Evolutionary conservation across 2,113 vertebrate genomes (phyloP), one percentile per base, ranked within the genome.

Genomic region (Gallinago jamesoni): DNA sequence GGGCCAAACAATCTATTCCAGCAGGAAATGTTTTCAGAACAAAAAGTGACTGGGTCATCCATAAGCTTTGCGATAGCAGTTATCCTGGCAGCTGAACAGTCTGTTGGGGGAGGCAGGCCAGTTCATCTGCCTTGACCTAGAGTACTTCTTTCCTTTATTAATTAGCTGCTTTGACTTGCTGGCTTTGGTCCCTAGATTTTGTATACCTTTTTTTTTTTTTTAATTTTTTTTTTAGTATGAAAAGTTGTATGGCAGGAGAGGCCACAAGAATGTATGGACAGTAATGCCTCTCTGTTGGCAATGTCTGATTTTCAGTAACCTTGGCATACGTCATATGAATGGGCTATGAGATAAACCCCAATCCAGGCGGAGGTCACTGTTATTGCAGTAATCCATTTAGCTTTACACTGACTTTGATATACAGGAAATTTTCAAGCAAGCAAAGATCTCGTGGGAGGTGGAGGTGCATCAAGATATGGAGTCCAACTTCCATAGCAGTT

Each of bases 1-100:
- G 82, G 77, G 84, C 64, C 74, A 84, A 91, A 81, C 50, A 81
- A 55, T 66, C 85, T 81, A 37, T 77, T 84, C 56, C 39, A 84
- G 64, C 82, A 87, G 81, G 93, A 95, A 96, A 60, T 84, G 69
- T 94, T 95, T 93, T 91, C 84, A 91, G 89, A 95, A 87, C 69
- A 95, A 74, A 69, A 93, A 91, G 85, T 87, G 74, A 66, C 70
- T 66, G 60, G 79, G 94, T 93, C 90, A 66, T 45, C 52, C 85
- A 87, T 66, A 93, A 78, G 47, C 59, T 89, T 87, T 78, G 77
- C 0, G 1, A 78, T 62, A 87, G 59, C 57, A 84, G 50, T 69
- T 89, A 64, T 66, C 69, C 56, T 89, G 66, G 55, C 72, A 95
- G 84, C 55, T 81, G 53, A 89, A 79, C 10, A 74, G 41, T 56